Percentiles rank a stretch among this genome's conserved stretches.
Conservation (phyloP, 2,113 vertebrate species). For the Gnathonemus echidnorhynchus region DNA sequence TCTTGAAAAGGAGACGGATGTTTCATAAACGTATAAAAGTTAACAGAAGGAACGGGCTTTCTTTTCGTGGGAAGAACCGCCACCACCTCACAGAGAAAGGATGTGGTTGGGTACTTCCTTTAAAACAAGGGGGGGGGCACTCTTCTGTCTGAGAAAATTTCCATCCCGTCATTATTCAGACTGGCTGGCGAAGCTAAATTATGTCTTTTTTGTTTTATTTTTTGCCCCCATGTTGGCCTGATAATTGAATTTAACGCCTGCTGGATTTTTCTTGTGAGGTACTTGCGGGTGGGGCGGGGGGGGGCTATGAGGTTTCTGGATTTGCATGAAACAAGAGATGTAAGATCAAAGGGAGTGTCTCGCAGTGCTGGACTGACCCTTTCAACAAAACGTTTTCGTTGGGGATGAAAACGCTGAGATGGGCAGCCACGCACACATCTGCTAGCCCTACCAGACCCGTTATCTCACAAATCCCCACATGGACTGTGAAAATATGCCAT, state of each 20-base stretch:
- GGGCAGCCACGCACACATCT: neutral
- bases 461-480: neutral
- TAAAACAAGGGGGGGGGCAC: neutral
- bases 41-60: neutral
- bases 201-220: conserved; percentile 8
- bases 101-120: neutral
- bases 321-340: neutral
- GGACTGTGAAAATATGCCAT: neutral
- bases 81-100: neutral
- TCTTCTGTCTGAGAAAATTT: conserved; percentile 21
- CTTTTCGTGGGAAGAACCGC: neutral
- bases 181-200: neutral
- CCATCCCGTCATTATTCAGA: conserved; percentile 17
- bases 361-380: neutral
- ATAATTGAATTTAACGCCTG: conserved; percentile 26
- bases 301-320: no score
- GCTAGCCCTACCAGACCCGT: neutral
- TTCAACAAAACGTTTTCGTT: neutral
- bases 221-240: conserved; percentile 20
- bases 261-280: neutral
- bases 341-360: neutral
- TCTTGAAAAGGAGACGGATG: neutral
- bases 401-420: neutral
- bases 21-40: neutral
- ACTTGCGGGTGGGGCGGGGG: neutral